These are phyloP conservation scores for Atethmia centrago DNA, from an alignment of 2,888 invertebrate genomes.

Conservation along the genomic window DNA sequence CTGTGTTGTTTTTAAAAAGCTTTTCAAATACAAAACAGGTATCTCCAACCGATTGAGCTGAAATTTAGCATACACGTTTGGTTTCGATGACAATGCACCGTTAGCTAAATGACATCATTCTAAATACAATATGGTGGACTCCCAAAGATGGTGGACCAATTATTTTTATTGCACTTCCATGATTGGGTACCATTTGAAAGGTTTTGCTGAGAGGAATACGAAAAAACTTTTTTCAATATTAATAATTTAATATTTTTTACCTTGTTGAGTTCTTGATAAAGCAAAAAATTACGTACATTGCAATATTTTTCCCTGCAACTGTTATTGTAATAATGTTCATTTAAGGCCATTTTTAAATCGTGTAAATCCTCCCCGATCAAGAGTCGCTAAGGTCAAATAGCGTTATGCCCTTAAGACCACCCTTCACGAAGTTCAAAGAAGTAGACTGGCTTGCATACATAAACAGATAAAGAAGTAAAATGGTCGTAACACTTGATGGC, in stretches of 20 bases:
- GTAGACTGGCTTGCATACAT: conserved; percentile 4
- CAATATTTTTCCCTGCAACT: neutral
- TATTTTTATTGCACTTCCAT: no score
- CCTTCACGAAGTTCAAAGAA: conserved; percentile 8
- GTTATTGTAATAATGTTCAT: neutral
- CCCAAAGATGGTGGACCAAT: no score
- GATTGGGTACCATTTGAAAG: no score
- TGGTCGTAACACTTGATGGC: neutral
- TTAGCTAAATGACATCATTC: no score
- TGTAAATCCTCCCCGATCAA: neutral
- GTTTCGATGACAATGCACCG: no score
- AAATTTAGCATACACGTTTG: no score
- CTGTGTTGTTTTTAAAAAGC: neutral
- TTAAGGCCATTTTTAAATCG: neutral
- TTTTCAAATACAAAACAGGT: no score
- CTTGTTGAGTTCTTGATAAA: neutral
- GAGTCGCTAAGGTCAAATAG: neutral
- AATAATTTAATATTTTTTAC: conserved; percentile 13
- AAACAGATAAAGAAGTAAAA: conserved; percentile 5
- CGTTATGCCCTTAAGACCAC: neutral
- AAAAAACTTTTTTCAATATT: no score
- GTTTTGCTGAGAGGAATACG: no score
- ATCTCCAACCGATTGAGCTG: no score
- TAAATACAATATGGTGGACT: no score
- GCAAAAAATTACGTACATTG: neutral